Base-by-base conservation (phyloP, 2,888 invertebrate genomes). In the Parasteatoda lunata region DNA sequence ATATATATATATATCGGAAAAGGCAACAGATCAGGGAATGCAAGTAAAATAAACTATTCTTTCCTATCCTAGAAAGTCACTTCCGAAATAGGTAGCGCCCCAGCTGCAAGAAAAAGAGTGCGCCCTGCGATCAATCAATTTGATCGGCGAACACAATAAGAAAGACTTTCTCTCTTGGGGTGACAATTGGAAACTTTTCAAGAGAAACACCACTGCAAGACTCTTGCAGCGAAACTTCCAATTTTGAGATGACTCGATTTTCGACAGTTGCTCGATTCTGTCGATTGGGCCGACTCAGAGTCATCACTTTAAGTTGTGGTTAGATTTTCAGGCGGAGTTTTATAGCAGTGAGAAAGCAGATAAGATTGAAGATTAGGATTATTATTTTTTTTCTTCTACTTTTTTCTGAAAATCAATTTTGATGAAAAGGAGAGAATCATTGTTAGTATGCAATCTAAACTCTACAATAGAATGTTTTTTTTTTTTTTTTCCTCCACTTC, bases 111-210 rank as follows among this genome's bases (percentile, higher is more conserved):
- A 59, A 13, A 59, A 59, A 59, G 59, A 54, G 5, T 59, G 11
- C 59, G 9, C 59, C 59, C 59, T 9, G n/a, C 59, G n/a, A 59
- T 59, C 59, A 59, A 59, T 59, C 59, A 59, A 59, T 6, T 4
- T 59, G 59, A 59, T 59, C 11, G 59, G 59, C 59, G 59, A 13
- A n/a, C 59, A 59, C 59, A 59, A 59, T 13, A n/a, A n/a, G 59
- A n/a, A 59, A 9, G 59, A 30, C 59, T 59, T 13, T 13, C 59
- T 59, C 68, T 48, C 48, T 47, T 13, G 48, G n/a, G 70, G 45
- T 8, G 70, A 47, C 70, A 70, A 70, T 70, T 48, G 70, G 49
- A 70, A 70, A 70, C 49, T 70, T 70, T 70, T n/a, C 68, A n/a
- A 47, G 49, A 1, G 48, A 49, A n/a, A 70, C 9, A 6, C 30